Base-by-base conservation (phyloP, 2,113 vertebrate genomes). In the Mesembrinibis cayennensis region DNA sequence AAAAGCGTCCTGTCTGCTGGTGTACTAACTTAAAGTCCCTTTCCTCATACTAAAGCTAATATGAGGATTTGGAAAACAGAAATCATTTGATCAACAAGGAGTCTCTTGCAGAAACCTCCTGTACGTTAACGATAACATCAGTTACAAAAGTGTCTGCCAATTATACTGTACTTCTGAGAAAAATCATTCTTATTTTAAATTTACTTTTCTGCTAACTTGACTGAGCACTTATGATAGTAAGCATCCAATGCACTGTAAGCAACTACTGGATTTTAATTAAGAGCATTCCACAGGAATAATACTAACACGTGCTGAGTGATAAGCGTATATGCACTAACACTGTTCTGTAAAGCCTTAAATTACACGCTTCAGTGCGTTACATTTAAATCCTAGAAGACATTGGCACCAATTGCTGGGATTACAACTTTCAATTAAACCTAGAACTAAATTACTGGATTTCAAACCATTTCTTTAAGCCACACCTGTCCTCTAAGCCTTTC, bases 211-310 rank as follows among this genome's bases (percentile, higher is more conserved):
- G 59, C 42, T 74, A 44, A 74, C 36, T 62, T 34, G 14, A 62
- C 63, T 18, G 65, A 80, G 47, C 3, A 3, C 34, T 89, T 29
- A 13, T 7, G 76, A 89, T 29, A 86, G 52, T 3, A 9, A 93
- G 45, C 45, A 85, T 53, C 55, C 83, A 73, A 90, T n/a, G 67
- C 88, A 58, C 76, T 66, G 38, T 26, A 90, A 93, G 82, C 76
- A 83, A 84, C 82, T 59, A 62, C 82, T 47, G 76, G 82, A 65
- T 92, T 96, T 95, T 92, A 95, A 93, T 96, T 89, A 96, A 81
- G 82, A 83, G 76, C 90, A 93, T 96, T 96, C 90, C 90, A 95
- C 69, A 50, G 76, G 82, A 96, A 95, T 93, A 96, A 86, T 81
- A 83, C 76, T 71, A 87, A 91, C 85, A 92, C 26, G 19, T 89